Percentiles rank a stretch among this genome's conserved stretches.
Conservation (phyloP, 2,888 invertebrate genomes). For the Tenthredo scrophulariae region DNA sequence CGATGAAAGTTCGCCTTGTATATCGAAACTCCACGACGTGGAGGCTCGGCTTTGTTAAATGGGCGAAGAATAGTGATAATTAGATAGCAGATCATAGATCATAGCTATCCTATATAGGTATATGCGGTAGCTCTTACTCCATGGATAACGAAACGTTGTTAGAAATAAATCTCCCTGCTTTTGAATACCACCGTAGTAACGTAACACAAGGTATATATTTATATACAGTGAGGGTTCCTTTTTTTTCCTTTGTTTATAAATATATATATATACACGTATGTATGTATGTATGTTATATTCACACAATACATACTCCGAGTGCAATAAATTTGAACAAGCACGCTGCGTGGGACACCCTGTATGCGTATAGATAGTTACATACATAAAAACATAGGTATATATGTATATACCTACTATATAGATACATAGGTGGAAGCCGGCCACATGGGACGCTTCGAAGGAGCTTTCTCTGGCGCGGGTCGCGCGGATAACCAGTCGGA, state of each 20-base stretch:
- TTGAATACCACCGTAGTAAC: not conserved
- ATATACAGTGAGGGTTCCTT: not conserved
- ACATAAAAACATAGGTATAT: not conserved
- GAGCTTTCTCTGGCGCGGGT: constrained; percentile 63
- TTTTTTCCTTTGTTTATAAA: not conserved
- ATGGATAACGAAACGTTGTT: not conserved
- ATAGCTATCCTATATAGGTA: not conserved
- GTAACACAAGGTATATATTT: not conserved
- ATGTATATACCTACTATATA: not conserved
- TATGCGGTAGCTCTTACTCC: not conserved
- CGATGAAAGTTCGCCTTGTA: not conserved
- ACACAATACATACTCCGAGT: constrained; percentile 1
- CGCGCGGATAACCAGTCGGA: constrained; percentile 56
- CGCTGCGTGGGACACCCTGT: constrained; percentile 29
- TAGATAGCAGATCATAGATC: not conserved
- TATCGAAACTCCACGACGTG: not conserved
- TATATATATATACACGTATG: not conserved
- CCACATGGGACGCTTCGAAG: constrained; percentile 51
- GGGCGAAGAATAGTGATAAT: not conserved
- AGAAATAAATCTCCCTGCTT: not conserved
- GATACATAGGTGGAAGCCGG: constrained; percentile 19
- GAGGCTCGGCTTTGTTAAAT: not conserved
- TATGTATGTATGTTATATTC: not conserved
- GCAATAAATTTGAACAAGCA: constrained; percentile 9
- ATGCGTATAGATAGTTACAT: not conserved